Evolutionary conservation across 2,888 invertebrate genomes (phyloP).

Genomic region (Ctena decussata): DNA sequence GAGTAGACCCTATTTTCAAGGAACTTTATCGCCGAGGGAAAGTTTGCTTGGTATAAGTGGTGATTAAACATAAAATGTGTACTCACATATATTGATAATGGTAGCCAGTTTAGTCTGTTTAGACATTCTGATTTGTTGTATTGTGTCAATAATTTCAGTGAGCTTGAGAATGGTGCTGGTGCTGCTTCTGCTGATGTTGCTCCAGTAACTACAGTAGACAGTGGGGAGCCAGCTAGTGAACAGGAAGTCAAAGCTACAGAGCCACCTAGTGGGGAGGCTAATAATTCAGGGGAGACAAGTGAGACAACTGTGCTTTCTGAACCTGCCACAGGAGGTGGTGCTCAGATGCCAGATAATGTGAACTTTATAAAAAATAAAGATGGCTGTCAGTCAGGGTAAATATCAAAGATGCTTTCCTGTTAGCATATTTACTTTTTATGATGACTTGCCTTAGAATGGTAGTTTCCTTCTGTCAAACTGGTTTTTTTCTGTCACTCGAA

Average conservation of each 20-base stretch:
- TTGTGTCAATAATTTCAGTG: not conserved
- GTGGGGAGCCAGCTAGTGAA: slow-evolving; percentile 7
- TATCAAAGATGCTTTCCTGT: too few relatives aligned
- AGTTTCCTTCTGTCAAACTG: too few relatives aligned
- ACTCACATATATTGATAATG: too few relatives aligned
- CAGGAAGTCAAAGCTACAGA: not conserved
- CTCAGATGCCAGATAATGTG: slow-evolving; percentile 61
- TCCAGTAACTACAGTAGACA: not conserved
- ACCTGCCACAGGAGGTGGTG: slow-evolving; percentile 37
- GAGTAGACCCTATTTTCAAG: too few relatives aligned
- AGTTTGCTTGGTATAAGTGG: too few relatives aligned
- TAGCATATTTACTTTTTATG: too few relatives aligned
- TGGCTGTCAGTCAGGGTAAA: not conserved
- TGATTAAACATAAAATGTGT: too few relatives aligned
- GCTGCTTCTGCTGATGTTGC: slow-evolving; percentile 12
- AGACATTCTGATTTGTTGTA: too few relatives aligned
- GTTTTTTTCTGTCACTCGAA: too few relatives aligned
- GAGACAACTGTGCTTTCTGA: slow-evolving; percentile 32
- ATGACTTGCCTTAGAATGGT: too few relatives aligned
- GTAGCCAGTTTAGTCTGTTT: too few relatives aligned
- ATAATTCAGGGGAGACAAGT: slow-evolving; percentile 36
- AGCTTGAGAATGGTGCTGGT: slow-evolving; percentile 14
- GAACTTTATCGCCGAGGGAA: too few relatives aligned
- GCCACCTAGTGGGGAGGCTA: slow-evolving; percentile 7
- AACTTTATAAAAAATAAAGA: not conserved